Base-by-base conservation (phyloP, 2,888 invertebrate species). In the Pediacus dermestoides region DNA sequence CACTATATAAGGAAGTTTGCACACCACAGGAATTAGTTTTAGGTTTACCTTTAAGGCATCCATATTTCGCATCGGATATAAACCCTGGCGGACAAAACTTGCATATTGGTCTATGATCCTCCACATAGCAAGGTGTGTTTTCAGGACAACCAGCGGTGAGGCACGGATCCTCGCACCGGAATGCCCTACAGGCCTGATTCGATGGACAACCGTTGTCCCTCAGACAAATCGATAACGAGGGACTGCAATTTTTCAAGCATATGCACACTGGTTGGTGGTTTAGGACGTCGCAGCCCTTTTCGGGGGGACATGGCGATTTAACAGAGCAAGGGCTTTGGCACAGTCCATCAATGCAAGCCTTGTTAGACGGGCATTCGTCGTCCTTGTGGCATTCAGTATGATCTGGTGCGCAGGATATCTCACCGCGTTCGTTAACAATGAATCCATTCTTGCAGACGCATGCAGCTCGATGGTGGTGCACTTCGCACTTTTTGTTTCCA, bases 11-110 rank as follows among this genome's bases (percentile, higher is more conserved):
- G n/a, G n/a, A n/a, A n/a, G n/a, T n/a, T n/a, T n/a, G n/a, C 41
- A 34, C 39, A 34, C 39, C 26, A 36, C 46, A 39, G 22, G 37
- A 15, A 16, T 30, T 32, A 34, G 45, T 46, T 41, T 45, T 21
- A 26, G 68, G 63, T 77, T 90, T 92, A 92, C 92, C 91, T 91
- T 90, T 88, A 75, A 88, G 82, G 80, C 92, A 93, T 85, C 91
- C 91, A 76, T 86, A 85, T 78, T 84, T 84, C 69, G 87, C 81
- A 76, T 92, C 90, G 72, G 88, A 85, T 76, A 84, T 84, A 80
- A 86, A 92, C 77, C 91, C 93, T 73, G 81, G 80, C 67, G 92
- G 90, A 78, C 93, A 93, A 81, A 88, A 90, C 82, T 90, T 89
- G 86, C 93, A 93, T 72, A 88, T 84, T 60, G 92, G 87, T 75